Evolutionary conservation across 2,888 invertebrate species (phyloP).

Genomic region (Morinoia aosen): DNA sequence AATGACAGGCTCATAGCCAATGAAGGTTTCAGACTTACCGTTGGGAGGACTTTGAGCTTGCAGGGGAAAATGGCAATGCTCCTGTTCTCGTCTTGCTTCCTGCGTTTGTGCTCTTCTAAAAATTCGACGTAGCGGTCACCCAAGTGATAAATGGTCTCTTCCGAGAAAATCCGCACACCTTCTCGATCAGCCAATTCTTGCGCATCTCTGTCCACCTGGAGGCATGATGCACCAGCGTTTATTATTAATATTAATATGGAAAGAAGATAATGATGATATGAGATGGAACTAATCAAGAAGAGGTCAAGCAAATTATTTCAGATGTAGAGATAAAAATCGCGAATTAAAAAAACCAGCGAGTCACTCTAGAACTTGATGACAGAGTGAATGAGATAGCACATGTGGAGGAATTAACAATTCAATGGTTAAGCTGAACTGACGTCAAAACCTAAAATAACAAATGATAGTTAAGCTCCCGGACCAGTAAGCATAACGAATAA

Average conservation of each 20-base stretch:
- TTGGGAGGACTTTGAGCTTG: conserved; percentile 84
- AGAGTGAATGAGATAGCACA: background rate
- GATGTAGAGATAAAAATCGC: no score
- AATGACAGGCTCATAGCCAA: background rate
- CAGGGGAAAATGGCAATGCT: conserved; percentile 99
- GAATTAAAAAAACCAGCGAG: no score
- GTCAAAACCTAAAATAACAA: background rate
- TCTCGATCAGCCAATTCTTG: conserved; percentile 92
- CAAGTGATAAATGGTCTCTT: conserved; percentile 99
- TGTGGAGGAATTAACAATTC: background rate
- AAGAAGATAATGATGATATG: background rate
- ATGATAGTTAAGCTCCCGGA: background rate
- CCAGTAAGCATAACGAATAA: background rate
- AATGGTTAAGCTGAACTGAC: background rate
- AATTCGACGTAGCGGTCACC: conserved; percentile 97
- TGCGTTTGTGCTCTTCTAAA: conserved; percentile 89
- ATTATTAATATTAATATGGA: background rate
- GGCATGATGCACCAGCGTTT: background rate
- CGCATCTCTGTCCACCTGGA: conserved; percentile 86
- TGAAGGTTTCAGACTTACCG: conserved; percentile 74
- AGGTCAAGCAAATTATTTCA: no score
- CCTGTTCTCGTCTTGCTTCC: conserved; percentile 95
- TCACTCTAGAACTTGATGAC: background rate
- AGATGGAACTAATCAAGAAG: no score
- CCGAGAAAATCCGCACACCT: conserved; percentile 74